Evolutionary conservation across 2,113 vertebrate species (phyloP), one percentile per base, ranked within the genome.

Genomic region (Manacus vitellinus): DNA sequence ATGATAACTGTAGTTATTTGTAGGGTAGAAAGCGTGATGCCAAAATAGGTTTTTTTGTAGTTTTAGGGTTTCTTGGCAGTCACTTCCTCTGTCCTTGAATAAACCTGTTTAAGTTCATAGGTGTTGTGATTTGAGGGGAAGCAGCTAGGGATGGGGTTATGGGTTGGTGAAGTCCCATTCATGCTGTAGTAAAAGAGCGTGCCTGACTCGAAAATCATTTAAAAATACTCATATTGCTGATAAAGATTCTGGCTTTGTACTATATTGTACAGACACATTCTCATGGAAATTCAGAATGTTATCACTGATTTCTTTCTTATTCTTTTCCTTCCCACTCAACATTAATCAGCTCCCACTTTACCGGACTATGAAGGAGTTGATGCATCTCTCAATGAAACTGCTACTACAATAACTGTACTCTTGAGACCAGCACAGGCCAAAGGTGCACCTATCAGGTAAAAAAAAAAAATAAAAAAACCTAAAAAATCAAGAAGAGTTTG

Each of bases 401-500:
- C 99, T 54, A 99, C 99, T 80, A 99, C 99, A 35, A 99, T 99
- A 96, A 99, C 99, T 33, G 99, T 99, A 6, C 97, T 99, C 77
- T 97, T 99, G 85, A 99, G 99, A 98, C 99, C 99, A 6, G 99
- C 99, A 10, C 99, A 99, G 94, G 99, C 99, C 72, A 99, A 99
- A 97, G 99, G 99, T 91, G 99, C 99, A 85, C 99, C 99, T 30
- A 99, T 99, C 98, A 99, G 99, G 99, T 99, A 98, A 97, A 96
- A 73, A 37, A 65, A 9, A 3, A 23, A 5, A 12, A 41, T 19
- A 44, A 41, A 28, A 59, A 31, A 28, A 31, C n/a, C n/a, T 10
- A 44, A 54, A n/a, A 43, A 24, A 21, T 21, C 10, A 28, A 24
- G 18, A n/a, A 21, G 37, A 47, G 4, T 30, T 70, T 84, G 14